These are phyloP conservation scores for Salarias fasciatus DNA, from an alignment of 2,797 vertebrate species.

Conservation along the genomic window DNA sequence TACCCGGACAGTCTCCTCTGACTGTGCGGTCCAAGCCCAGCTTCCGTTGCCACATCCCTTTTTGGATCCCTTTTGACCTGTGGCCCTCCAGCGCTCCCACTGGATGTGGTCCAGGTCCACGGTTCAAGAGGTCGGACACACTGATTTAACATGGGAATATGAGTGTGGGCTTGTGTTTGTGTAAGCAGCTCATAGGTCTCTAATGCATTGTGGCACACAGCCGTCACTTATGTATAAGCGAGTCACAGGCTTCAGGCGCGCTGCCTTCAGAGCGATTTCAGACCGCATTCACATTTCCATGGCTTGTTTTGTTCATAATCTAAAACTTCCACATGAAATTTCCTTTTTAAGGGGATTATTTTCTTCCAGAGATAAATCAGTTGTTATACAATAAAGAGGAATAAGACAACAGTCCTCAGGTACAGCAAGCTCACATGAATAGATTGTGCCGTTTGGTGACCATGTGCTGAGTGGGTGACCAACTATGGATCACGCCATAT, in stretches of 20 bases:
- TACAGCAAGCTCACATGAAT: no score
- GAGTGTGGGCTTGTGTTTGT: constrained; percentile 56
- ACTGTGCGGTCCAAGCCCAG: constrained; percentile 32
- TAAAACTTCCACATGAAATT: constrained; percentile 8
- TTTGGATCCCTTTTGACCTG: constrained; percentile 65
- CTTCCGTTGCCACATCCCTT: constrained; percentile 32
- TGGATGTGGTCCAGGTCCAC: constrained; percentile 53
- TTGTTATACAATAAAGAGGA: neutral
- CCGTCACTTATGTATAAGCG: constrained; percentile 49
- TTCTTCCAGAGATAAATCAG: neutral
- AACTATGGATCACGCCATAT: no score
- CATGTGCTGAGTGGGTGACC: no score
- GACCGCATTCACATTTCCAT: constrained; percentile 11
- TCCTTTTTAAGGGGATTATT: constrained; percentile 7
- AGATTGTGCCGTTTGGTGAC: no score
- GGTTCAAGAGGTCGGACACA: constrained; percentile 59
- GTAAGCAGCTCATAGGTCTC: constrained; percentile 52
- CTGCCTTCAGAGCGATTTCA: constrained; percentile 37
- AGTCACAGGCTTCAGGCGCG: constrained; percentile 44
- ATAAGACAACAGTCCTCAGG: no score
- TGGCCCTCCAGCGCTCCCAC: constrained; percentile 33
- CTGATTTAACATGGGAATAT: constrained; percentile 65
- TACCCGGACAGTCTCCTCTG: constrained; percentile 35
- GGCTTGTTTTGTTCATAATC: constrained; percentile 8
- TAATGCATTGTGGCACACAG: constrained; percentile 55